These are phyloP conservation scores for Erpetoichthys calabaricus DNA, from an alignment of 2,797 vertebrate species.

Conservation along the genomic window DNA sequence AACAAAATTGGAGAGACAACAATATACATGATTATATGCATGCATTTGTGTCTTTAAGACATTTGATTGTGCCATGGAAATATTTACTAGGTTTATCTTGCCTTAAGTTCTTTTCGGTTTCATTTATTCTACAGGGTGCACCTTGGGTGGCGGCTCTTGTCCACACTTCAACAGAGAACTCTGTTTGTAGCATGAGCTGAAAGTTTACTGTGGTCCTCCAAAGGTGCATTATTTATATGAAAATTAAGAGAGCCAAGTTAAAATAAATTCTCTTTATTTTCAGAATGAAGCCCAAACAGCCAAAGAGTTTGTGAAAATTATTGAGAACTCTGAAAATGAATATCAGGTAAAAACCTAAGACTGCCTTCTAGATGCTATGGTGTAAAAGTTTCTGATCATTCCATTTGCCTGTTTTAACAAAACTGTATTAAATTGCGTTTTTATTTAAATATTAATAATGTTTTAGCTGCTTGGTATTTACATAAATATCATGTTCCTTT, in stretches of 20 bases:
- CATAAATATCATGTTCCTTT: neutral
- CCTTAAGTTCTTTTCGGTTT: no score
- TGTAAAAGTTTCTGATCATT: neutral
- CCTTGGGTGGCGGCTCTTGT: no score
- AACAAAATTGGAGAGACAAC: no score
- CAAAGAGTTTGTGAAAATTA: constrained; percentile 84
- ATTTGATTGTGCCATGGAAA: no score
- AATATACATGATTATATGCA: no score
- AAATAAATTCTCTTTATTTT: constrained; percentile 13
- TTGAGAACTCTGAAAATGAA: constrained; percentile 77
- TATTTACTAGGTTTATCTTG: no score
- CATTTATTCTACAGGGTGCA: no score
- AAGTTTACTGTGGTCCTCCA: neutral
- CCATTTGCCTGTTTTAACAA: neutral
- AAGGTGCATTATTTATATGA: no score
- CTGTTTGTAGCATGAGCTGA: neutral
- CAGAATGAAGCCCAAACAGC: constrained; percentile 82
- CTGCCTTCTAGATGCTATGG: neutral
- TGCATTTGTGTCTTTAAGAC: no score
- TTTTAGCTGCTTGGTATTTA: neutral
- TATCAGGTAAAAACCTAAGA: constrained; percentile 65
- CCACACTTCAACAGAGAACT: no score
- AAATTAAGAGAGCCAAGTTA: no score
- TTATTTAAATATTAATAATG: neutral
- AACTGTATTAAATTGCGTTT: neutral